Conservation (phyloP, 2,113 vertebrate genomes). For the Macroglossus sobrinus region DNA sequence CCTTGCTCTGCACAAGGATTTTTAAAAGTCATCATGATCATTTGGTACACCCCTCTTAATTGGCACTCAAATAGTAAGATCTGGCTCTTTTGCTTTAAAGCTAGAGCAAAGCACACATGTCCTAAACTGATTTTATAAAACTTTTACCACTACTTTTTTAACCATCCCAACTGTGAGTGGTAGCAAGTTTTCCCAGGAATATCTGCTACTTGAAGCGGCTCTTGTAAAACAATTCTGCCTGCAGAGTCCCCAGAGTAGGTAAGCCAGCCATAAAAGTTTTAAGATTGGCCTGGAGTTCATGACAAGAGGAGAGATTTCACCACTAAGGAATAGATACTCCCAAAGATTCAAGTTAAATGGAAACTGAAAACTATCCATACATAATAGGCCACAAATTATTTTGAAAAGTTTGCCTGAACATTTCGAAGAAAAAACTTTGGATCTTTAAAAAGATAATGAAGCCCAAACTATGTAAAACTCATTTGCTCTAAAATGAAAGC, state of each 20-base stretch:
- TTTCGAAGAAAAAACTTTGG: background rate
- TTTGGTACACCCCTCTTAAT: background rate
- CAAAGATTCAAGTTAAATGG: background rate
- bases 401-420: background rate
- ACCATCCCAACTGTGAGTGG: background rate
- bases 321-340: background rate
- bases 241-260: background rate
- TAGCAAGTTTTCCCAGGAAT: background rate
- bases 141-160: background rate
- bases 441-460: constrained; percentile 11
- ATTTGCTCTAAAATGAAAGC: constrained; percentile 16
- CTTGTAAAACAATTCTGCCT: background rate
- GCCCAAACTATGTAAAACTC: background rate
- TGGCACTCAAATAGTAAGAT: background rate
- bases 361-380: background rate
- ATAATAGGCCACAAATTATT: background rate
- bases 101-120: background rate
- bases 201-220: background rate
- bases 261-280: background rate
- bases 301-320: background rate
- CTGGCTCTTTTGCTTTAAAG: background rate
- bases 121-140: background rate
- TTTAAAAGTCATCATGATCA: background rate
- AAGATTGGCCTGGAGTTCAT: constrained; percentile 23
- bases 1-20: background rate